These are phyloP conservation scores for Hirtodrosophila confusa DNA, from an alignment of 2,888 invertebrate species.

Conservation along the genomic window DNA sequence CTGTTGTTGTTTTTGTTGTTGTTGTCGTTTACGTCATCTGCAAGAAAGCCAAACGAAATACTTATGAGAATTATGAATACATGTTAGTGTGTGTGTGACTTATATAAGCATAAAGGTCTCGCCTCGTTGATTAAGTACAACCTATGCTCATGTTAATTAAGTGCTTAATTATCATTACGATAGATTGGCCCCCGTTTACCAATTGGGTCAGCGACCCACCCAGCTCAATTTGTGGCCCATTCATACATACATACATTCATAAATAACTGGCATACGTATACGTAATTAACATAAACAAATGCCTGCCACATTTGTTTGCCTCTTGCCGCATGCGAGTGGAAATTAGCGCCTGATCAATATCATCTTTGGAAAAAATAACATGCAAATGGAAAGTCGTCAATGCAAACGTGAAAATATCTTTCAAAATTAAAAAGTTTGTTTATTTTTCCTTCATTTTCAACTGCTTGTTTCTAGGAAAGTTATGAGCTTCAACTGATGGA, in stretches of 20 bases:
- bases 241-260: conserved; percentile 19
- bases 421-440: too few species aligned
- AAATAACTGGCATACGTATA: conserved; percentile 31
- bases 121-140: conserved; percentile 47
- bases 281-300: conserved; percentile 72
- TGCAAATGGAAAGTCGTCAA: conserved; percentile 64
- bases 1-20: conserved; percentile 21
- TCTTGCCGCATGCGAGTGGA: conserved; percentile 36
- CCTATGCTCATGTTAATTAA: conserved; percentile 63
- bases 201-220: conserved; percentile 63
- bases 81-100: conserved; percentile 12
- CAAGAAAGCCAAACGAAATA: conserved; percentile 39
- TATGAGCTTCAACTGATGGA: too few species aligned
- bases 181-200: conserved; percentile 1
- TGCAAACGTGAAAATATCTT: not conserved
- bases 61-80: conserved; percentile 52
- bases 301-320: conserved; percentile 41
- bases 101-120: conserved; percentile 41
- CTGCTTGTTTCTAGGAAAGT: too few species aligned
- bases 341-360: conserved; percentile 66
- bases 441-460: too few species aligned
- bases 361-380: conserved; percentile 38
- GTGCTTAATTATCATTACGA: conserved; percentile 51
- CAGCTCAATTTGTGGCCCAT: conserved; percentile 48
- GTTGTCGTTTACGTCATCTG: conserved; percentile 69